Evolutionary conservation across 2,797 vertebrate species (phyloP), one percentile per base, ranked within the genome.

Genomic region (Aulostomus chinensis): DNA sequence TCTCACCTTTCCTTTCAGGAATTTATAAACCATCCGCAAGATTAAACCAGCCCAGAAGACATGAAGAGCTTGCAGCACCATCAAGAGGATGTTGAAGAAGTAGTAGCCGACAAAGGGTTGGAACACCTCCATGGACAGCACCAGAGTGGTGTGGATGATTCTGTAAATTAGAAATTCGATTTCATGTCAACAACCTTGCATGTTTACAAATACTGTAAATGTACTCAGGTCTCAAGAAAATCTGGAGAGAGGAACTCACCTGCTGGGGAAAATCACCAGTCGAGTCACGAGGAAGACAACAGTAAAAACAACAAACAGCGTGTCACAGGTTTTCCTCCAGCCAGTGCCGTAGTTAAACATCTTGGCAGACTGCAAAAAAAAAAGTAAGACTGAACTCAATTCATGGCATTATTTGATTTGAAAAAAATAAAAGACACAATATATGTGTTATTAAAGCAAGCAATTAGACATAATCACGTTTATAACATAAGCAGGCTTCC

Each of bases 1-100:
- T 50, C 89, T 49, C 82, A 98, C 96, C 91, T 90, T 88, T 56
- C 96, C 96, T 43, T 68, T 80, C 37, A 89, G 33, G 69, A 97
- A 94, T 62, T 88, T 93, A 70, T 68, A 90, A 72, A 94, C 71
- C 96, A 98, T 97, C 24, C 87, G 92, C 35, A 97, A 68, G 53
- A 99, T 96, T 8, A 99, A 85, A 31, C 68, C 87, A 2, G 94
- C 94, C 97, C 96, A 99, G 87, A 96, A 98, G 39, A 96, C 1
- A 9, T 98, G 94, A 20, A 99, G 91, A 31, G 83, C 71, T 68
- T 97, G 96, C 41, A 99, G 90, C 46, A 89, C 43, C 56, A 90
- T 57, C 62, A 99, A 87, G 12, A 98, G 87, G 3, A 11, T 1
- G 14, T 97, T 96, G 78, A 97, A 90, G 29, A 96, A 93, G 75